Base-by-base conservation (phyloP, 2,888 invertebrate species). In the Euphydryas editha region DNA sequence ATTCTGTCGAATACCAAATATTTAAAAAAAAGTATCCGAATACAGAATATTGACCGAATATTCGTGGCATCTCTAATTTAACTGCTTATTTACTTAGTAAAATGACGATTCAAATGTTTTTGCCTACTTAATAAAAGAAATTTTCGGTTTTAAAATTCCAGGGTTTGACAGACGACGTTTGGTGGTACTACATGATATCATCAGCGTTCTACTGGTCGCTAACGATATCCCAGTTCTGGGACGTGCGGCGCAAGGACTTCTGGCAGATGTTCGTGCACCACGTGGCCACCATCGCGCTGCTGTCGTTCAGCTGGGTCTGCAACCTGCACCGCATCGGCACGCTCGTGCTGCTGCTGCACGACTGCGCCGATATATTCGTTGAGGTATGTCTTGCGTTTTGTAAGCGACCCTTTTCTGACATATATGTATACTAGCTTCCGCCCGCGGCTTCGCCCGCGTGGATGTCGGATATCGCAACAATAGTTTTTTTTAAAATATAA, bases 151-250 rank as follows among this genome's bases (percentile, higher is more conserved):
- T n/a, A n/a, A n/a, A n/a, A n/a, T 92, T 93, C 68, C 95, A 98
- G 95, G 95, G 96, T 44, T 92, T 98, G 20, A 95, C 96, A 11
- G 91, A 85, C 73, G 98, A 97, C 80, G 92, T 98, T 57, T 99
- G 98, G 97, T 99, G 98, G 98, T 98, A 99, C 89, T 99, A 99
- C 93, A 98, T 99, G 96, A 94, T 98, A 73, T 98, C 98, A 54
- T 95, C 97, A 84, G 95, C 97, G 37, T 99, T 99, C 92, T 99
- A 99, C 87, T 98, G 98, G 97, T 97, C 99, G 18, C 93, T 99
- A 67, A 96, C 97, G 72, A 95, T 98, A 70, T 97, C 98, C 18
- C 98, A 99, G 89, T 98, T 98, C 91, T 96, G 97, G 86, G 99
- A 99, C 87, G 96, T 98, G 62, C 96, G 96, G 72, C 95, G 98